Evolutionary conservation across 2,797 vertebrate genomes (phyloP), one percentile per base, ranked within the genome.

Genomic region (Prionace glauca): DNA sequence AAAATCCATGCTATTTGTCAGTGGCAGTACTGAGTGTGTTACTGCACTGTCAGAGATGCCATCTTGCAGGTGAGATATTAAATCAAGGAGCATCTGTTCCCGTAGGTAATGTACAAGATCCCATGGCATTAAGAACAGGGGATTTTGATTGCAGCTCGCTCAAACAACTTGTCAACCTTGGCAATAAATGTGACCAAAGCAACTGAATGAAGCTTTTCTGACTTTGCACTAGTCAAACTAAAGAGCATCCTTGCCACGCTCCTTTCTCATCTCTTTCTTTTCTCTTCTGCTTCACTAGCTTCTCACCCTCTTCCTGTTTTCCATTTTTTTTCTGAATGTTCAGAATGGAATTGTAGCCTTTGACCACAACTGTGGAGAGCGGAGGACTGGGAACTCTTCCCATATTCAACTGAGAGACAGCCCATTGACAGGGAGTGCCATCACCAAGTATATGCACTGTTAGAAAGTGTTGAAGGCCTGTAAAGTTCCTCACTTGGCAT

Each of bases 351-450:
- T 98, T 98, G 96, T 98, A 98, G 16, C 98, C 98, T 96, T 98
- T 98, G 24, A 98, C 98, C 9, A 98, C 98, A 0, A 98, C 98
- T 0, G 98, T 98, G 94, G 98, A 98, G 71, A 98, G 0, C 97
- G 97, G 77, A 97, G 97, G 86, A 98, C 96, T 9, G 97, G 96
- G 96, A 97, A 98, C 95, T 96, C 98, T 98, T 98, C 98, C 97
- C 98, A 0, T 98, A 98, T 94, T 98, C 98, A 36, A 98, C 98
- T 0, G 98, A 98, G 96, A 98, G 98, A 16, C 98, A 97, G 86
- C 98, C 98, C 98, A 98, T 98, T 77, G 98, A 96, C 65, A 98
- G 96, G 3, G 98, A 98, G 98, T 98, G 97, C 98, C 98, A 2
- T 98, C 98, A 5, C 98, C 98, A 32, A 98, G 98, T 0, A 97